phyloP scores from a whole-genome alignment of 2,888 invertebrate genomes.

The Ctena decussata region DNA sequence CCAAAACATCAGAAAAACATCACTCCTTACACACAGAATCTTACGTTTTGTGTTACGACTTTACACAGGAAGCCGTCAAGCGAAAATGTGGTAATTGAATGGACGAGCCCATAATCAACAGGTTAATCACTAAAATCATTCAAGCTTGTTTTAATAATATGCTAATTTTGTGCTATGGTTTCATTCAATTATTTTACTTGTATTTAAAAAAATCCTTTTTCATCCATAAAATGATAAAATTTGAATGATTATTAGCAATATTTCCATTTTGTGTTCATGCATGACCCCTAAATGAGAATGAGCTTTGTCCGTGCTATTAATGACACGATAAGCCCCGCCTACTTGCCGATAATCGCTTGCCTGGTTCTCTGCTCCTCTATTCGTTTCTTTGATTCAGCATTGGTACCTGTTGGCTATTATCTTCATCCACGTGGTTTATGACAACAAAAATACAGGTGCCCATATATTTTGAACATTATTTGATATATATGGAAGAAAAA shows the following conservation, averaged over 20 bases:
- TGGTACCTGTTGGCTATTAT: background rate
- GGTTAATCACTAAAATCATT: no score
- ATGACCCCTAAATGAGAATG: background rate
- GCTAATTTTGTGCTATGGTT: no score
- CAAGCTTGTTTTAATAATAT: no score
- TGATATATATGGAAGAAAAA: background rate
- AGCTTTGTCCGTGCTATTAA: background rate
- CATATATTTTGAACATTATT: background rate
- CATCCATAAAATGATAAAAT: no score
- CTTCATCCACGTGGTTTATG: background rate
- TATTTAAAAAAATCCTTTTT: no score
- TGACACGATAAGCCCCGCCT: conserved; percentile 50
- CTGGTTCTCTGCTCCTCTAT: no score
- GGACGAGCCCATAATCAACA: conserved; percentile 14
- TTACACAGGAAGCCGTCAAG: conserved; percentile 16
- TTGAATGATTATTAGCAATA: no score
- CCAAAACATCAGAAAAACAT: background rate
- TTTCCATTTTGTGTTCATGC: no score
- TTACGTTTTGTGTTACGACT: background rate
- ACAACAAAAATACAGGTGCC: background rate
- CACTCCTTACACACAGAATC: background rate
- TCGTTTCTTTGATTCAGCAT: no score
- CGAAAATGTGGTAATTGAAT: conserved; percentile 16
- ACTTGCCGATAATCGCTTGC: conserved; percentile 68
- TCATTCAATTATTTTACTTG: no score